Evolutionary conservation across 2,113 vertebrate species (phyloP), one percentile per base, ranked within the genome.

Genomic region (Colius striatus): DNA sequence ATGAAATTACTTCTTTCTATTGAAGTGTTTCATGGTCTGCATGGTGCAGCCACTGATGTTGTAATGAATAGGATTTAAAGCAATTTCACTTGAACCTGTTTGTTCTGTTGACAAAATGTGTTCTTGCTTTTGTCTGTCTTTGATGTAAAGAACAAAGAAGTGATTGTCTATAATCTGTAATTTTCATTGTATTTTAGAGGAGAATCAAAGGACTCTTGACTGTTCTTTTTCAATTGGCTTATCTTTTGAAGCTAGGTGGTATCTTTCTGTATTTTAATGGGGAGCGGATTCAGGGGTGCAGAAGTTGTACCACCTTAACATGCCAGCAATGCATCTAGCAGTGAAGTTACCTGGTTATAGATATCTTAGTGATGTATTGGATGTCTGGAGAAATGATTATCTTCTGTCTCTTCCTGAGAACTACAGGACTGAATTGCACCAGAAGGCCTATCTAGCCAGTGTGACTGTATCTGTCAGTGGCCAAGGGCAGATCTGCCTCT

Each of bases 11-110:
- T 73, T 83, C 18, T 16, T 96, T 94, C 73, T 81, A 1, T 58
- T 93, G 78, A 95, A 85, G 66, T 87, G 73, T 54, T 95, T 92
- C 80, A 82, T 60, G 76, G 78, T 91, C 62, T 92, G 76, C 1
- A 1, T 87, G 82, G 61, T 94, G 63, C 87, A 90, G 87, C 66
- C 78, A 57, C 61, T 71, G 87, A 83, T 83, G 60, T 66, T 88
- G 71, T 86, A 91, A 88, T 63, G 72, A 93, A 38, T 32, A 71
- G 55, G 41, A 68, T 89, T 95, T 95, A 91, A 91, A 88, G 74
- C 70, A 67, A 76, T 82, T 96, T 89, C 48, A 57, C 62, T 90
- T 79, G 32, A 84, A 81, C 65, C 85, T 94, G 36, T 87, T 96
- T 82, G 61, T 92, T 95, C 75, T 92, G 30, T 84, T 79, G 75